Evolutionary conservation across 2,797 vertebrate species (phyloP).

Genomic region (Arremon brunneinucha): DNA sequence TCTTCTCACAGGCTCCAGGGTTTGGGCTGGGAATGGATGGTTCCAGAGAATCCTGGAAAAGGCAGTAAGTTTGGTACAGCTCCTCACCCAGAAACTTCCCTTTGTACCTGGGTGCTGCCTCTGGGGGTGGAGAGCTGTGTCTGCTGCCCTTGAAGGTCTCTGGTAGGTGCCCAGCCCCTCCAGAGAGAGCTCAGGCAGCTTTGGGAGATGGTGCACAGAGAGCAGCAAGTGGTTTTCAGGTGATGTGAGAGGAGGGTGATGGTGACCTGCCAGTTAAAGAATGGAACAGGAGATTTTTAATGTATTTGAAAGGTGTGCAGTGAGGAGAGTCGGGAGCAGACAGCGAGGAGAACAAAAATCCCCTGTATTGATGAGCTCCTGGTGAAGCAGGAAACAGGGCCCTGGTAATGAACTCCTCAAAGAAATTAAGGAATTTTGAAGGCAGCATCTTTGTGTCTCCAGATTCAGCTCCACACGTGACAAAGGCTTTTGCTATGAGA

Average conservation of each 20-base stretch:
- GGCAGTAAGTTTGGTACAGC: neutral
- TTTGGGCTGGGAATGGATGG: neutral
- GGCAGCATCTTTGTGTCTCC: neutral
- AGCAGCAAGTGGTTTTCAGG: neutral
- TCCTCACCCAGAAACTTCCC: neutral
- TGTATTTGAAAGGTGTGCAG: neutral
- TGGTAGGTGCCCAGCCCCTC: neutral
- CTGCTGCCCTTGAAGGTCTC: neutral
- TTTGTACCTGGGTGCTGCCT: neutral
- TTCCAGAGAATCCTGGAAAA: neutral
- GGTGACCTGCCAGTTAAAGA: neutral
- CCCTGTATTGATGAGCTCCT: neutral
- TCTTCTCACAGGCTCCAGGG: neutral
- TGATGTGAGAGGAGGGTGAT: slow-evolving; percentile 3
- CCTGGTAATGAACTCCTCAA: slow-evolving; percentile 23
- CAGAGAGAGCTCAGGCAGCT: neutral
- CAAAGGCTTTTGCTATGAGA: slow-evolving; percentile 2
- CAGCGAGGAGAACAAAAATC: neutral
- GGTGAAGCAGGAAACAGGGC: neutral
- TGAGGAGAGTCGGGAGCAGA: neutral
- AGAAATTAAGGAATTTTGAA: slow-evolving; percentile 42
- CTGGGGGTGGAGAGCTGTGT: neutral
- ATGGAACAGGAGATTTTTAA: neutral
- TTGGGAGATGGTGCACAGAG: neutral
- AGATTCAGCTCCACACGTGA: neutral